Conservation (phyloP, 2,888 invertebrate species). For the Oeneis ivallda region DNA sequence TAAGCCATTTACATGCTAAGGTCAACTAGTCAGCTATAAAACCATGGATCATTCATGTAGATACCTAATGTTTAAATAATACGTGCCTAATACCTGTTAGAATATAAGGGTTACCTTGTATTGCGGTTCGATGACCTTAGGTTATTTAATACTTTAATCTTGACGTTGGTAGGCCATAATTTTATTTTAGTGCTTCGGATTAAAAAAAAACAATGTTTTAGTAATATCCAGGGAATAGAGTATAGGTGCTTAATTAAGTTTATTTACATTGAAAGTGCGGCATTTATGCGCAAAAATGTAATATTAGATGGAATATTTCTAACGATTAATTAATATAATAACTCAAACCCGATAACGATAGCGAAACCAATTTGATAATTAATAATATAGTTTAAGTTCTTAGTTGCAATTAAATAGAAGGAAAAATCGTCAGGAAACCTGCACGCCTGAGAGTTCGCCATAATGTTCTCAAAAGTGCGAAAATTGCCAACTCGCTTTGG, state of each 20-base stretch:
- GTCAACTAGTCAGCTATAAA: not conserved
- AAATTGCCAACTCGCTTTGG: too few species aligned
- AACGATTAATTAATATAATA: not conserved
- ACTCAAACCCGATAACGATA: too few species aligned
- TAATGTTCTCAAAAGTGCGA: too few species aligned
- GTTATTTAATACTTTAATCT: slow-evolving; percentile 20
- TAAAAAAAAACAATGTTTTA: not conserved
- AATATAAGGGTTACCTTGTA: slow-evolving; percentile 13
- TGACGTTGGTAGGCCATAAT: slow-evolving; percentile 4
- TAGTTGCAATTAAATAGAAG: too few species aligned
- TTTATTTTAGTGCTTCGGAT: slow-evolving; percentile 6
- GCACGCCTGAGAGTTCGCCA: too few species aligned
- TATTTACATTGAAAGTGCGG: not conserved
- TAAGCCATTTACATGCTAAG: slow-evolving; percentile 6
- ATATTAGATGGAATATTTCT: not conserved
- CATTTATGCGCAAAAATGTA: not conserved
- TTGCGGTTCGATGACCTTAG: slow-evolving; percentile 20
- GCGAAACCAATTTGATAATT: too few species aligned
- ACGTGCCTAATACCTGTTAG: not conserved
- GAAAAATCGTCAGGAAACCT: too few species aligned
- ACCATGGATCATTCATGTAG: not conserved
- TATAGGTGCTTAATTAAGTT: slow-evolving; percentile 6
- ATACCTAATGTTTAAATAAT: not conserved
- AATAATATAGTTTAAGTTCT: too few species aligned
- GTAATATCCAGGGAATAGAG: not conserved